Evolutionary conservation across 1,140 invertebrate genomes (phyloP).

Genomic region (Drosophila bipectinata): DNA sequence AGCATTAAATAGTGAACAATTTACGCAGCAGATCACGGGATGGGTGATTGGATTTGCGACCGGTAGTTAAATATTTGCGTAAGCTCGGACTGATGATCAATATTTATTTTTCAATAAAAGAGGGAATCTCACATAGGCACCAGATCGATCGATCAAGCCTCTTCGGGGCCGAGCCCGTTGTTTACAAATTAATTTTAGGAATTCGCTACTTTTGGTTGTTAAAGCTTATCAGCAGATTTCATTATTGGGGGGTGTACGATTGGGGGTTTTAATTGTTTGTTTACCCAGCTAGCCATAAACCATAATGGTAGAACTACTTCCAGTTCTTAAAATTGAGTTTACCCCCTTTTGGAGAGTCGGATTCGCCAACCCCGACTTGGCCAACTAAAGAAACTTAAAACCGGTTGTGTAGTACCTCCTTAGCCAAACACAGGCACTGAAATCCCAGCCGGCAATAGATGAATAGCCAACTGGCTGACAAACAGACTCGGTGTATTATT

Average conservation of each 20-base stretch:
- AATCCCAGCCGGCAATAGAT: slow-evolving; percentile 36
- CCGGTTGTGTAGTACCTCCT: slow-evolving; percentile 41
- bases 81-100: not conserved
- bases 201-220: not conserved
- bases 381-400: slow-evolving; percentile 42
- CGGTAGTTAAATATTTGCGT: slow-evolving; percentile 2
- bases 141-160: too few relatives aligned
- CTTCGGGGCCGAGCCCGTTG: slow-evolving; percentile 3
- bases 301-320: not conserved
- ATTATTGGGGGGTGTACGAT: not conserved
- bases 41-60: slow-evolving; percentile 21
- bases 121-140: slow-evolving; percentile 1
- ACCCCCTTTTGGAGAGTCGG: slow-evolving; percentile 6
- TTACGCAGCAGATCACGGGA: slow-evolving; percentile 42
- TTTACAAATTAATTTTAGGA: not conserved
- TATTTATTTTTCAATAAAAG: slow-evolving; percentile 7
- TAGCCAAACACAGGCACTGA: slow-evolving; percentile 9
- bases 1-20: slow-evolving; percentile 11
- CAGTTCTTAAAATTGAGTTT: not conserved
- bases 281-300: not conserved
- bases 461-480: slow-evolving; percentile 10
- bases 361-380: not conserved
- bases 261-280: too few relatives aligned
- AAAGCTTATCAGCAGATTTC: not conserved
- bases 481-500: slow-evolving; percentile 31